A percentile compares a stretch with the other conserved stretches of the same genome.
These are phyloP conservation scores for Tetraodon nigroviridis DNA, from an alignment of 2,113 vertebrate species.

Conservation along the genomic window DNA sequence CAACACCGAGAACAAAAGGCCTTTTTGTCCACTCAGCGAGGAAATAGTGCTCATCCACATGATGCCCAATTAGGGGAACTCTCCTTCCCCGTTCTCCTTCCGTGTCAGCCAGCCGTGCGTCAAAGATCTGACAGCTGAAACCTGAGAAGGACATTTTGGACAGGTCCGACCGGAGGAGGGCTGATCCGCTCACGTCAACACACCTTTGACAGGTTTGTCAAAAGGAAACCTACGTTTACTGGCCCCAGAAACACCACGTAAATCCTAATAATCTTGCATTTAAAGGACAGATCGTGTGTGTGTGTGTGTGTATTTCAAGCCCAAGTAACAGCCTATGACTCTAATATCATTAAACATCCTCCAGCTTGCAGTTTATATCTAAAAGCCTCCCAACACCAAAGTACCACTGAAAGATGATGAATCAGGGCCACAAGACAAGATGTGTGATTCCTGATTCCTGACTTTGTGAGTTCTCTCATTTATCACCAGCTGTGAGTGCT, in stretches of 20 bases:
- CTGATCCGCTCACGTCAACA: too few relatives aligned
- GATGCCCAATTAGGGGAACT: conserved; percentile 31
- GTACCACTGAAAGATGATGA: conserved; percentile 6
- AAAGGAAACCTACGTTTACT: conserved; percentile 2
- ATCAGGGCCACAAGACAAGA: conserved; percentile 37
- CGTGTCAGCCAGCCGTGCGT: not conserved
- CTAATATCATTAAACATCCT: too few relatives aligned
- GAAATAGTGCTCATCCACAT: conserved; percentile 27
- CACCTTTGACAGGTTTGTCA: too few relatives aligned
- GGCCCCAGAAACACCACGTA: not conserved
- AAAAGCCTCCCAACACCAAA: not conserved
- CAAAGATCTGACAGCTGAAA: too few relatives aligned
- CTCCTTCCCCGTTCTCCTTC: conserved; percentile 31
- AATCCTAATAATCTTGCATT: not conserved
- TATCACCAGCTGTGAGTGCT: not conserved
- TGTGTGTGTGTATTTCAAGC: not conserved
- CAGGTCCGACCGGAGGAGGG: too few relatives aligned
- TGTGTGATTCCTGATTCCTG: conserved; percentile 4
- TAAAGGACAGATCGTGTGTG: not conserved
- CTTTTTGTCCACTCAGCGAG: conserved; percentile 3
- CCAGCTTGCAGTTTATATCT: too few relatives aligned
- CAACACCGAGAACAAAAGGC: not conserved
- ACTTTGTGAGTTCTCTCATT: not conserved
- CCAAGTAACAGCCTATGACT: not conserved
- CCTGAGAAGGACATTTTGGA: too few relatives aligned